phyloP scores from a whole-genome alignment of 2,888 invertebrate species.

The Folsomia candida region DNA sequence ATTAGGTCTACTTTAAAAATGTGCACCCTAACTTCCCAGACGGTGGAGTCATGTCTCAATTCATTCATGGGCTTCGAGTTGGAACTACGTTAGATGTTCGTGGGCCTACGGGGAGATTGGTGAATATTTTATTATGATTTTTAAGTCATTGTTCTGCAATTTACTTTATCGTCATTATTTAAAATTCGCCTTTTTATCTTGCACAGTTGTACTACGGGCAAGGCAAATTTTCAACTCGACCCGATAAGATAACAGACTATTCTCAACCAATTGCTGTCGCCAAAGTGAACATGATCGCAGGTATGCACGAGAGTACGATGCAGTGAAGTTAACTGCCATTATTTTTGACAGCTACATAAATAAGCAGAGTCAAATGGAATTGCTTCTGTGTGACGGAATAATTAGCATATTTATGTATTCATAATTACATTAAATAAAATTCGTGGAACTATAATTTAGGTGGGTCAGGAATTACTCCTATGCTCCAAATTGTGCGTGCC shows the following conservation, averaged over 20 bases:
- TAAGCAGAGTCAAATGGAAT: too few species aligned
- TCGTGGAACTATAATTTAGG: too few species aligned
- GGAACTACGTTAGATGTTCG: background rate
- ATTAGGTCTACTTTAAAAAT: constrained; percentile 3
- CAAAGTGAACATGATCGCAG: constrained; percentile 2
- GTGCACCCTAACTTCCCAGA: background rate
- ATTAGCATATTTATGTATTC: too few species aligned
- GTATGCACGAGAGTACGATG: background rate
- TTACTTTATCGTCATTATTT: background rate
- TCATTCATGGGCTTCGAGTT: background rate
- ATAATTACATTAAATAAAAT: too few species aligned
- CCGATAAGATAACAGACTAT: background rate
- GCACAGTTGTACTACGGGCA: background rate
- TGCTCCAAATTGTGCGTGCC: background rate
- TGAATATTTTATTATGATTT: too few species aligned
- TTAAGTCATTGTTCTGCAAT: too few species aligned
- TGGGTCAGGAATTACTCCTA: background rate
- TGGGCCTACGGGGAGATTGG: background rate
- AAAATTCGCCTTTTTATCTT: background rate
- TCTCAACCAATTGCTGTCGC: background rate
- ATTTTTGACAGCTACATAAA: too few species aligned
- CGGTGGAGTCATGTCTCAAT: background rate
- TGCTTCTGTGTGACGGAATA: too few species aligned
- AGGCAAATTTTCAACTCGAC: background rate
- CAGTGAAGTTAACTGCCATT: background rate